Conservation (phyloP, 2,797 vertebrate genomes). For the Tadarida brasiliensis region DNA sequence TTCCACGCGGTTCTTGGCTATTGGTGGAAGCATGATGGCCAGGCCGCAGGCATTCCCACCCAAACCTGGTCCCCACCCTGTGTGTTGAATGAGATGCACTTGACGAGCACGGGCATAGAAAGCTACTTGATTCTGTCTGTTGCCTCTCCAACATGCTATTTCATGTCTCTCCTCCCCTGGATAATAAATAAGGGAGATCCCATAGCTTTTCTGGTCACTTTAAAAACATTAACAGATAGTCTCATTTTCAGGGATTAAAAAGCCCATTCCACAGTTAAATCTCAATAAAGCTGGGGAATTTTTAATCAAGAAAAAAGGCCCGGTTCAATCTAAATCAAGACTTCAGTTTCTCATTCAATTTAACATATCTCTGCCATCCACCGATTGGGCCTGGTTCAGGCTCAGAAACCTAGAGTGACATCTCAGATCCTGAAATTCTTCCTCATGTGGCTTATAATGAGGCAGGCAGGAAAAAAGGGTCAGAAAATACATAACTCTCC, state of each 20-base stretch:
- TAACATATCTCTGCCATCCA: not conserved
- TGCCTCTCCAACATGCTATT: not conserved
- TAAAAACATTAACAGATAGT: not conserved
- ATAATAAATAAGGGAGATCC: not conserved
- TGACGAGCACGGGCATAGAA: not conserved
- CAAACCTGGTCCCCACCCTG: not conserved
- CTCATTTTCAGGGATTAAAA: slow-evolving; percentile 35
- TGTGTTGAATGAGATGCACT: not conserved
- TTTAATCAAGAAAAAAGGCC: not conserved
- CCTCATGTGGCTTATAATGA: not conserved
- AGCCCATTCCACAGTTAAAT: not conserved
- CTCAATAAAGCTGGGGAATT: not conserved
- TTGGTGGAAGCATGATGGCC: not conserved
- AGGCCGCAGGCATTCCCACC: not conserved
- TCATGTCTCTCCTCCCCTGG: not conserved
- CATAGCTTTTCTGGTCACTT: not conserved
- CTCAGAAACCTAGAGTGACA: not conserved
- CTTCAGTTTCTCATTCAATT: not conserved
- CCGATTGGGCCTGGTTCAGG: not conserved
- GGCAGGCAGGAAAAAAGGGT: not conserved
- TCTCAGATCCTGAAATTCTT: not conserved
- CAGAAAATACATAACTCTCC: not conserved
- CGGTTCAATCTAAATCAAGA: not conserved
- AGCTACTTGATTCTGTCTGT: not conserved
- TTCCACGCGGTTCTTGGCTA: not conserved